Evolutionary conservation across 2,888 invertebrate species (phyloP).

Genomic region (Hymenopus coronatus): DNA sequence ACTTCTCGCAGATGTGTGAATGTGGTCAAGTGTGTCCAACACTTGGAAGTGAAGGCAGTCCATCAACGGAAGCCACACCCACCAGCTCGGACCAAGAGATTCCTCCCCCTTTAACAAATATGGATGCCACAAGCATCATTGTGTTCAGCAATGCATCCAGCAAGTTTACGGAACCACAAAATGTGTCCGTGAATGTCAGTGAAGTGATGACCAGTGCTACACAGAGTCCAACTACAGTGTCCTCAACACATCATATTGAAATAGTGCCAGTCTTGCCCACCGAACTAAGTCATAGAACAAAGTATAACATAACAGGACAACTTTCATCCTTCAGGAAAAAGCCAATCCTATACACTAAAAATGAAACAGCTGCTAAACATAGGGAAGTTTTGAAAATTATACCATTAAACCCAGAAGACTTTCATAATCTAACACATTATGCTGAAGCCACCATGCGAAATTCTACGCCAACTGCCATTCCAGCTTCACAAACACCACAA

Average conservation of each 20-base stretch:
- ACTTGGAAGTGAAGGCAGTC: not conserved
- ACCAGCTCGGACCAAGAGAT: not conserved
- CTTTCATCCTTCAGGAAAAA: not conserved
- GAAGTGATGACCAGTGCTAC: not conserved
- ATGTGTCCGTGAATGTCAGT: not conserved
- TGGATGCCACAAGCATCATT: slow-evolving; percentile 19
- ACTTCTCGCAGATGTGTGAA: slow-evolving; percentile 52
- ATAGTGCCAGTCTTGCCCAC: no score
- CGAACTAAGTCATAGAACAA: not conserved
- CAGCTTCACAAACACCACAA: not conserved
- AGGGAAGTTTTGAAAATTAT: not conserved
- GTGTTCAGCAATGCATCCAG: not conserved
- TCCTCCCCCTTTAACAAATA: not conserved
- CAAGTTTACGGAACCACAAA: not conserved
- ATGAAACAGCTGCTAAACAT: not conserved
- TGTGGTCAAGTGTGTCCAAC: slow-evolving; percentile 53
- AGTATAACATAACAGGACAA: not conserved
- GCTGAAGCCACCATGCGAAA: not conserved
- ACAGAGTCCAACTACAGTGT: not conserved
- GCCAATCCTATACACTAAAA: not conserved
- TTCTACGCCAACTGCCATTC: not conserved
- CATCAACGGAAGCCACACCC: not conserved
- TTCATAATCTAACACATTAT: not conserved
- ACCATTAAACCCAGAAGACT: not conserved
- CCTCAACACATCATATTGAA: not conserved